A percentile compares a stretch with the other conserved stretches of the same genome.
These are phyloP conservation scores for Crotalus adamanteus DNA, from an alignment of 2,797 vertebrate genomes.

Conservation along the genomic window DNA sequence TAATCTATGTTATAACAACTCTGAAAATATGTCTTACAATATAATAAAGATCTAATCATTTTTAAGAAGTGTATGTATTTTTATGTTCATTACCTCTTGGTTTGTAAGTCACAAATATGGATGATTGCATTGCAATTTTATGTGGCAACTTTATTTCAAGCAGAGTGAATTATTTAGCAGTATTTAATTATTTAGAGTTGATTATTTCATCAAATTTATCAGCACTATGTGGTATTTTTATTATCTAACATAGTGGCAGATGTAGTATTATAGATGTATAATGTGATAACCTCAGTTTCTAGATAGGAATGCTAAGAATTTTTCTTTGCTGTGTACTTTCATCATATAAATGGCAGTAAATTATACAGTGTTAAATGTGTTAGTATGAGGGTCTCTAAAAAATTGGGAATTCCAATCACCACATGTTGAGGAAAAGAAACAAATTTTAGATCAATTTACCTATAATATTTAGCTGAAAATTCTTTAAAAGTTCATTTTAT, in stretches of 20 bases:
- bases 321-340: slow-evolving; percentile 40
- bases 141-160: slow-evolving; percentile 65
- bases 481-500: slow-evolving; percentile 31
- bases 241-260: slow-evolving; percentile 51
- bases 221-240: slow-evolving; percentile 53
- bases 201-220: slow-evolving; percentile 65
- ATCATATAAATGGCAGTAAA: slow-evolving; percentile 51
- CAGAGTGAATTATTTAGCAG: slow-evolving; percentile 39
- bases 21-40: slow-evolving; percentile 70
- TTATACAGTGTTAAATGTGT: slow-evolving; percentile 61
- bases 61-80: slow-evolving; percentile 74
- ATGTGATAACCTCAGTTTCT: slow-evolving; percentile 51
- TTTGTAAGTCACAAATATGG: slow-evolving; percentile 69
- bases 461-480: background rate
- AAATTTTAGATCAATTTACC: background rate
- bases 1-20: slow-evolving; percentile 65
- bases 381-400: slow-evolving; percentile 54
- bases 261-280: slow-evolving; percentile 51
- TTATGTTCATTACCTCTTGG: slow-evolving; percentile 75
- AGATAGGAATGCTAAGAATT: slow-evolving; percentile 41
- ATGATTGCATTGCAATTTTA: slow-evolving; percentile 76
- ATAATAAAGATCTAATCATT: slow-evolving; percentile 71
- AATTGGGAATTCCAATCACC: slow-evolving; percentile 31
- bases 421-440: slow-evolving; percentile 26
- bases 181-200: slow-evolving; percentile 66